phyloP scores from a whole-genome alignment of 1,140 invertebrate genomes.

The Yoshiicerus persimilis region DNA sequence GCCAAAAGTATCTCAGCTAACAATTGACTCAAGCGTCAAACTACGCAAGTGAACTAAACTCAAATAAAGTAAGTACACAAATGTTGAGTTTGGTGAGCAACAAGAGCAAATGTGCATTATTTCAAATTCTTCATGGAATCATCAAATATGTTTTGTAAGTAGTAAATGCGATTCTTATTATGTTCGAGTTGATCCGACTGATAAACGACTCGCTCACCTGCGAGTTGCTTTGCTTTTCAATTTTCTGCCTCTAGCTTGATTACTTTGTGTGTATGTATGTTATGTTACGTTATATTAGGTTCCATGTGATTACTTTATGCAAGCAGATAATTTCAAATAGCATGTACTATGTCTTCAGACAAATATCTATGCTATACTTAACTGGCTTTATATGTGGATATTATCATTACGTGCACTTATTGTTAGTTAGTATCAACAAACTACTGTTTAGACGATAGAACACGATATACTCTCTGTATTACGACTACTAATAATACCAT shows the following conservation, averaged over 20 bases:
- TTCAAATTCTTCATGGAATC: neutral
- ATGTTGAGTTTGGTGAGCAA: neutral
- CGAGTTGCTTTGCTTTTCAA: neutral
- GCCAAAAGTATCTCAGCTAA: neutral
- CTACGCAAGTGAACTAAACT: neutral
- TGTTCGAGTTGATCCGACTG: neutral
- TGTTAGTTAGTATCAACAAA: neutral
- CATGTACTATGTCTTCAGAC: neutral
- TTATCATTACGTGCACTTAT: neutral
- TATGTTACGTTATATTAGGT: neutral
- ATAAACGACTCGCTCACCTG: constrained; percentile 16
- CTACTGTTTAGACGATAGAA: neutral
- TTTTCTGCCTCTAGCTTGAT: neutral
- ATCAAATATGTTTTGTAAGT: neutral
- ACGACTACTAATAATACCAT: neutral
- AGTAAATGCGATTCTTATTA: neutral
- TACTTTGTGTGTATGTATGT: neutral
- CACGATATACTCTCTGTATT: neutral
- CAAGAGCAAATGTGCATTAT: neutral
- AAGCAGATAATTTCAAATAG: neutral
- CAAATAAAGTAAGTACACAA: neutral
- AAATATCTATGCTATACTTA: neutral
- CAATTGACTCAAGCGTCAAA: neutral
- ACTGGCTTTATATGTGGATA: neutral
- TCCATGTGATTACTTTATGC: neutral